phyloP scores from a whole-genome alignment of 1,140 invertebrate species.

The Mesaphorura yosii region DNA sequence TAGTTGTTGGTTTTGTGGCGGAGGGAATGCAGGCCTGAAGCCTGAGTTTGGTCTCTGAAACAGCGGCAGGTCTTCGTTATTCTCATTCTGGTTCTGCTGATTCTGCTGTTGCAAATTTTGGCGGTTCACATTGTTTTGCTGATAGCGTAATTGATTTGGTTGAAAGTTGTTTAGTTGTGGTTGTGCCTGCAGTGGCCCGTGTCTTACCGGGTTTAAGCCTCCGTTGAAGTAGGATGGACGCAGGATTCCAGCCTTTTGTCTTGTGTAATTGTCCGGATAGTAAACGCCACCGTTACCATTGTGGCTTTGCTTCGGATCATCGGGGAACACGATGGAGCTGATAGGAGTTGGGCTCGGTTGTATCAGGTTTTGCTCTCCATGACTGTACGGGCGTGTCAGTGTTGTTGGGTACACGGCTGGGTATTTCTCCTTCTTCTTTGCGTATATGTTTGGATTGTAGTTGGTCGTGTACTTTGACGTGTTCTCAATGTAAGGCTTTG shows the following conservation, averaged over 20 bases:
- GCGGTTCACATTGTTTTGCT: neutral
- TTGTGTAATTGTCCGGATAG: neutral
- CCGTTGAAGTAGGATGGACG: no score
- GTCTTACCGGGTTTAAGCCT: neutral
- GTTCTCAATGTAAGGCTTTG: neutral
- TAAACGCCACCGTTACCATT: constrained; percentile 8
- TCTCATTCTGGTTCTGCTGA: neutral
- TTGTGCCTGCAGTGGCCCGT: neutral
- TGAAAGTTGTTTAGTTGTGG: neutral
- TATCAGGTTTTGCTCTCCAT: neutral
- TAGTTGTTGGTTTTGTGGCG: constrained; percentile 2
- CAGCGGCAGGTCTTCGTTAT: neutral
- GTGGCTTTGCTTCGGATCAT: neutral
- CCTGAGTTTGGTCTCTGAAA: constrained; percentile 1
- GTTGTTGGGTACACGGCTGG: constrained; percentile 18
- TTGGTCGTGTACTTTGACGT: neutral
- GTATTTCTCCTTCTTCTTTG: constrained; percentile 18
- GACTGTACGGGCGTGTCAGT: constrained; percentile 11
- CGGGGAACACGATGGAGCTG: neutral
- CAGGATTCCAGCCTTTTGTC: neutral
- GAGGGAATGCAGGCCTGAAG: constrained; percentile 20
- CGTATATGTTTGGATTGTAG: neutral
- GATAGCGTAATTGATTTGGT: no score
- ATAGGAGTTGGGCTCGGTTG: constrained; percentile 4
- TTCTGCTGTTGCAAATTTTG: neutral